These are phyloP conservation scores for Cygnus olor DNA, from an alignment of 2,797 vertebrate genomes.

Conservation along the genomic window DNA sequence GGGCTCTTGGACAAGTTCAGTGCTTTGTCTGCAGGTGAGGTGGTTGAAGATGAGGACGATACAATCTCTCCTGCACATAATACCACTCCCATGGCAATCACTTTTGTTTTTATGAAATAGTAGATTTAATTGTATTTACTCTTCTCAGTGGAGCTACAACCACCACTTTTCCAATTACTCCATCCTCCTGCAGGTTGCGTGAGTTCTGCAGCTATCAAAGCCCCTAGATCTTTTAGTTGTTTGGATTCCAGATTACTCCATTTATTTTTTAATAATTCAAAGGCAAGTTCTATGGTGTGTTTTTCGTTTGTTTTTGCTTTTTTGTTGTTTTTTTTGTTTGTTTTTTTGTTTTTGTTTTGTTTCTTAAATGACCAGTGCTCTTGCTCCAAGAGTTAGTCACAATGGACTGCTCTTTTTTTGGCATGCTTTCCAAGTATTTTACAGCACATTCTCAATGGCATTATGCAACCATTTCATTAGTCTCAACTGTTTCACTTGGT, in stretches of 20 bases:
- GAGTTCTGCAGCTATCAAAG: neutral
- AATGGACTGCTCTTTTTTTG: slow-evolving; percentile 19
- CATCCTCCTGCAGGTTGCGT: neutral
- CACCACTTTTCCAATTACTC: neutral
- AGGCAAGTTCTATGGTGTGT: neutral
- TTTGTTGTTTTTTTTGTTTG: neutral
- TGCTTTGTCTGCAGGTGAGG: neutral
- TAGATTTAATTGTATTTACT: neutral
- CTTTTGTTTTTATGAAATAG: neutral
- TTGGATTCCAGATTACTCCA: neutral
- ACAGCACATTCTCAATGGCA: slow-evolving; percentile 19
- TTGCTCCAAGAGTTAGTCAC: slow-evolving; percentile 24
- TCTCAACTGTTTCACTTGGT: slow-evolving; percentile 55
- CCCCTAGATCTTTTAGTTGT: neutral
- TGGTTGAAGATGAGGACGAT: neutral
- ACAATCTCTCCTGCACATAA: neutral
- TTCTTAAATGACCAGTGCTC: neutral
- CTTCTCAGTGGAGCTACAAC: neutral
- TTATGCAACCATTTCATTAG: slow-evolving; percentile 49
- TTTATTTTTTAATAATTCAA: neutral
- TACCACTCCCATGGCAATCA: neutral
- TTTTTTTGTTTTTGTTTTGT: no score
- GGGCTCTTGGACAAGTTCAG: neutral
- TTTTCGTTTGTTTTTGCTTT: neutral
- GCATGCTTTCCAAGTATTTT: slow-evolving; percentile 5